phyloP scores from a whole-genome alignment of 2,113 vertebrate genomes.

The Edolisoma coerulescens region DNA sequence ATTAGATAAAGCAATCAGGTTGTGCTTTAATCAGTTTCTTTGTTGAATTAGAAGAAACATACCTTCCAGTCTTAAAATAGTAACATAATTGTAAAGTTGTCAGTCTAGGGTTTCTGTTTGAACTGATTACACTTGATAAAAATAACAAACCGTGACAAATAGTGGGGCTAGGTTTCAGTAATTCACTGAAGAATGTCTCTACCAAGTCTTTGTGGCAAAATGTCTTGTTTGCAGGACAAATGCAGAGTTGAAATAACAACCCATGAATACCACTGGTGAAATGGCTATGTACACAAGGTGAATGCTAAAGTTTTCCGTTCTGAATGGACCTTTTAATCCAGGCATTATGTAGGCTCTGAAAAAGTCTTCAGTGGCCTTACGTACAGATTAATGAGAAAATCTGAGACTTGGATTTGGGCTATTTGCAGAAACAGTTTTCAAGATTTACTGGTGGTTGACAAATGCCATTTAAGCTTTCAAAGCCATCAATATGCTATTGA shows the following conservation, averaged over 20 bases:
- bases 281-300: conserved; percentile 77
- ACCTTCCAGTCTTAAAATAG: conserved; percentile 41
- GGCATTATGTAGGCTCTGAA: conserved; percentile 70
- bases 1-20: not conserved
- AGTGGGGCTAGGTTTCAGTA: conserved; percentile 60
- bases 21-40: conserved; percentile 18
- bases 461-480: conserved; percentile 79
- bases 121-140: conserved; percentile 68
- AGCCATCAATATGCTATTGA: conserved; percentile 75
- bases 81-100: conserved; percentile 48
- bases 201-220: conserved; percentile 70
- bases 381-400: conserved; percentile 74
- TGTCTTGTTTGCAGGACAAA: conserved; percentile 75
- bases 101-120: conserved; percentile 40
- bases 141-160: conserved; percentile 69
- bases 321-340: conserved; percentile 74
- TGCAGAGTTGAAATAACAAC: conserved; percentile 76
- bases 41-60: conserved; percentile 44
- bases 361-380: conserved; percentile 67
- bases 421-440: conserved; percentile 75
- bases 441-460: conserved; percentile 78
- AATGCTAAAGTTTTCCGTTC: conserved; percentile 73
- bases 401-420: conserved; percentile 65
- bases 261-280: conserved; percentile 72
- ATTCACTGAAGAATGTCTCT: conserved; percentile 68